Evolutionary conservation across 2,888 invertebrate species (phyloP), one percentile per base, ranked within the genome.

Genomic region (Leucoptera coffeella): DNA sequence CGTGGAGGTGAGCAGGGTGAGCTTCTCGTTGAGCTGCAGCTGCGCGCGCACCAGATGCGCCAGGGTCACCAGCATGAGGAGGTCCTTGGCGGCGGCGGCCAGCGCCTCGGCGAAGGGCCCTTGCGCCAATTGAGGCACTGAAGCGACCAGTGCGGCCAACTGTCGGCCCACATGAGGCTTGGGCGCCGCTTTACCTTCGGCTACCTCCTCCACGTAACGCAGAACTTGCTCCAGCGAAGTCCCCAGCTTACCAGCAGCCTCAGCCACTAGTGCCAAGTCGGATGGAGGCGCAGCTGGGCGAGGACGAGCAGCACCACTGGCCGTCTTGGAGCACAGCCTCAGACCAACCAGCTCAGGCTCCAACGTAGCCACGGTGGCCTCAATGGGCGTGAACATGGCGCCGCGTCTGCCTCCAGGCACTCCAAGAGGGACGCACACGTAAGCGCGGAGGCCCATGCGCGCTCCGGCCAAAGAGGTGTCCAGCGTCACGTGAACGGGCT

Each of bases 31-130:
- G 28, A 99, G 75, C 47, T 92, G 89, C 42, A 97, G 76, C 61
- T 99, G 96, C 2, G 96, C 94, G 67, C 94, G 92, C 45, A 94
- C 91, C 32, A 99, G 75, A 49, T 96, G 95, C 9, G 96, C 90
- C 32, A 99, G 75, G 23, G 96, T 95, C 41, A 94, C 85, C 50
- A 72, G 93, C 97, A 99, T 97, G 43, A 97, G 74, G 41, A 97
- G 77, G 73, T 97, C 97, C 65, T 97, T 95, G 53, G 96, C 88
- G 47, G 92, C 91, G 39, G 92, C 85, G 51, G 95, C 95, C 54
- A 97, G 85, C 82, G 96, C 91, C 41, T 88, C 84, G 20, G 92
- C 90, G 58, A 96, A 92, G 49, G 92, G 85, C 46, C 92, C 90
- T 0, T 52, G 47, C 23, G 82, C 81, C 77, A 97, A 91, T 50